Conservation (phyloP, 1,140 invertebrate species). For the Doryteuthis pealeii region DNA sequence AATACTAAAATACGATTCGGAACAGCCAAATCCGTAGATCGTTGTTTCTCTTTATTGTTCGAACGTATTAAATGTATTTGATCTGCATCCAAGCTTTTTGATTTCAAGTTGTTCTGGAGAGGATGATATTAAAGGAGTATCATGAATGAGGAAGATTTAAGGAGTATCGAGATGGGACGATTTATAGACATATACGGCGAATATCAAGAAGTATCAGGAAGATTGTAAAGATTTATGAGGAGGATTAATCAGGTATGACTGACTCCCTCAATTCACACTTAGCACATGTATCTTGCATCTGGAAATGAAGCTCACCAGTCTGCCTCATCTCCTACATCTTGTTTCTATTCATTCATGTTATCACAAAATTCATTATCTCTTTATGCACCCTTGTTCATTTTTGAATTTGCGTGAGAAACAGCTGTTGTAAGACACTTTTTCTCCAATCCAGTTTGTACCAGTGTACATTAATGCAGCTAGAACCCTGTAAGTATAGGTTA, state of each 20-base stretch:
- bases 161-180: not conserved
- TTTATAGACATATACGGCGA: not conserved
- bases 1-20: too few relatives aligned
- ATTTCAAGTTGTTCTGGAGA: not conserved
- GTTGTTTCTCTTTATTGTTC: not conserved
- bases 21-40: too few relatives aligned
- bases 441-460: not conserved
- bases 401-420: not conserved
- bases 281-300: not conserved
- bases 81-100: not conserved
- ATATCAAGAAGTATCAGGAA: not conserved
- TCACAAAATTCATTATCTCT: not conserved
- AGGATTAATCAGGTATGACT: not conserved
- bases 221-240: not conserved
- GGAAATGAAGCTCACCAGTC: not conserved
- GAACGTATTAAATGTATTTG: not conserved
- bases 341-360: not conserved
- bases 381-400: not conserved
- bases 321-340: not conserved
- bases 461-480: not conserved
- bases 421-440: not conserved
- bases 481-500: not conserved
- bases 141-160: not conserved
- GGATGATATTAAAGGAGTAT: not conserved
- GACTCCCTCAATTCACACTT: not conserved